Evolutionary conservation across 2,888 invertebrate genomes (phyloP).

Genomic region (Andrena marginata): DNA sequence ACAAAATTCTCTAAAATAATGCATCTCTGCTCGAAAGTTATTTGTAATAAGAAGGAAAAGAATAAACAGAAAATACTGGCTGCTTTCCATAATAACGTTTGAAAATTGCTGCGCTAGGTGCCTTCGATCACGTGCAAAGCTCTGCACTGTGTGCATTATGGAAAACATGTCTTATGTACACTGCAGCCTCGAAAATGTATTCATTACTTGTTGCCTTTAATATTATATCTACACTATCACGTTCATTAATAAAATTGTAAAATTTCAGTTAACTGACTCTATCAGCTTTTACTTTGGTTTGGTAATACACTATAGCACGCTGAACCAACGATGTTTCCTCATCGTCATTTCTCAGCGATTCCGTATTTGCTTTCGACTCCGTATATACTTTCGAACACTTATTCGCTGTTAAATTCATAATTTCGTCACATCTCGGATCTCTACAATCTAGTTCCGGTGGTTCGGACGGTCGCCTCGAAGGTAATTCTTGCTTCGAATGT

Average conservation of each 20-base stretch:
- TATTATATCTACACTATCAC: conserved; percentile 36
- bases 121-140: conserved; percentile 26
- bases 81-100: conserved; percentile 9
- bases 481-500: conserved; percentile 74
- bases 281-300: conserved; percentile 77
- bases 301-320: conserved; percentile 78
- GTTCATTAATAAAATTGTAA: conserved; percentile 56
- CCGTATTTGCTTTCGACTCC: conserved; percentile 19
- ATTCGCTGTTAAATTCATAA: not conserved
- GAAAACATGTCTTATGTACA: conserved; percentile 55
- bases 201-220: conserved; percentile 15
- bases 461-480: conserved; percentile 45
- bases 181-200: conserved; percentile 24
- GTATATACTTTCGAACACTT: not conserved
- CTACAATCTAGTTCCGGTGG: not conserved
- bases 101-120: not conserved
- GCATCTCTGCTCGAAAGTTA: conserved; percentile 9
- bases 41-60: conserved; percentile 11
- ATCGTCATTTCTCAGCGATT: conserved; percentile 28
- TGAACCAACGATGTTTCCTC: conserved; percentile 72
- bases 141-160: conserved; percentile 12
- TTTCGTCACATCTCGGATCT: conserved; percentile 21
- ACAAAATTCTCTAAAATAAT: conserved; percentile 17
- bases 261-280: conserved; percentile 76
- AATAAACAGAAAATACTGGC: conserved; percentile 38